Evolutionary conservation across 2,113 vertebrate species (phyloP).

Genomic region (Pogonocichla stellata): DNA sequence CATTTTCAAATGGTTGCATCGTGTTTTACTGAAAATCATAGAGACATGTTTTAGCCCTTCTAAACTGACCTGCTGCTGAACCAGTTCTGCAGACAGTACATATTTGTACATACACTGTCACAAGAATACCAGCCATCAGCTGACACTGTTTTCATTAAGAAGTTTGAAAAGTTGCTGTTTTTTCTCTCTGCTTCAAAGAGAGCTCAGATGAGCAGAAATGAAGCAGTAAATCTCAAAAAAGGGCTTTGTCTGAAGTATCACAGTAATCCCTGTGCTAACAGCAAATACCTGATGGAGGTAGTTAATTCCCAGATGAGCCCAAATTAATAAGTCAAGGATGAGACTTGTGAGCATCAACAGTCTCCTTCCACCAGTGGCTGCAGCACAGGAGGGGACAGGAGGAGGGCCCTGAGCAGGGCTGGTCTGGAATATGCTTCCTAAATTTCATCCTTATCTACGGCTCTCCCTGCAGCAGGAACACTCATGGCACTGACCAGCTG

Average conservation of each 20-base stretch:
- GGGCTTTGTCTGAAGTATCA: not conserved
- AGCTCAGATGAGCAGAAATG: not conserved
- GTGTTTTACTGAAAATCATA: not conserved
- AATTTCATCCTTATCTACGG: not conserved
- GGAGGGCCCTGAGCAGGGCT: not conserved
- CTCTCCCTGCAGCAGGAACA: not conserved
- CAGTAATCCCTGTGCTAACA: not conserved
- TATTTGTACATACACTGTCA: not conserved
- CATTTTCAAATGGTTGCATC: not conserved
- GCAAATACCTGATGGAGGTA: not conserved
- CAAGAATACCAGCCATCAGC: not conserved
- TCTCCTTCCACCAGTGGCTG: not conserved
- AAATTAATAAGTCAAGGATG: not conserved
- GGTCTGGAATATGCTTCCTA: not conserved
- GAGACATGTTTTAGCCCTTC: not conserved
- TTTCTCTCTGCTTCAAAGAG: not conserved
- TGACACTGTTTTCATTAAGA: not conserved
- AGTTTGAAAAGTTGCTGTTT: not conserved
- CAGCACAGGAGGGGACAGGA: not conserved
- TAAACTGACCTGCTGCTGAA: not conserved
- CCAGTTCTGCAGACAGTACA: rapidly evolving
- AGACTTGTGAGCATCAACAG: not conserved
- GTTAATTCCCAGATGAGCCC: not conserved
- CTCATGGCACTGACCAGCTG: rapidly evolving
- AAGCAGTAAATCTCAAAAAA: not conserved